A percentile compares a stretch with the other conserved stretches of the same genome.
These are phyloP conservation scores for Sipha flava DNA, from an alignment of 1,140 invertebrate species.

Conservation along the genomic window DNA sequence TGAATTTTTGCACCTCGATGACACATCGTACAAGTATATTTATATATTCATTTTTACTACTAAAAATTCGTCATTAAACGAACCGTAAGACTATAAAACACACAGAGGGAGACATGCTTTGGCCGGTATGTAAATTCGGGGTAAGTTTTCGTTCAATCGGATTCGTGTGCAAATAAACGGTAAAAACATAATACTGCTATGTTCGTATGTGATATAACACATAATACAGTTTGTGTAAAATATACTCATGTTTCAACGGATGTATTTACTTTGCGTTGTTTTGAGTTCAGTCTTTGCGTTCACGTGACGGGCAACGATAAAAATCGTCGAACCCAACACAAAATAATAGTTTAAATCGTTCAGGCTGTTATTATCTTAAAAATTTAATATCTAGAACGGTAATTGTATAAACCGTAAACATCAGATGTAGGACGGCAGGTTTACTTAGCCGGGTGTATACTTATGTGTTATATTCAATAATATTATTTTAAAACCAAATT, in stretches of 20 bases:
- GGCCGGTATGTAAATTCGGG: not conserved
- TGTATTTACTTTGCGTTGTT: not conserved
- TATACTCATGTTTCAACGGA: not conserved
- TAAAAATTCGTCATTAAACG: not conserved
- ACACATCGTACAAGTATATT: not conserved
- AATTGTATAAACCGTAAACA: not conserved
- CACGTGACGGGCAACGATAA: not conserved
- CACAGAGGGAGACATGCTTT: not conserved
- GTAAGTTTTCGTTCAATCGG: not conserved
- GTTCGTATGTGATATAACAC: no score
- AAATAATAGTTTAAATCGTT: not conserved
- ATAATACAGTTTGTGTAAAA: no score
- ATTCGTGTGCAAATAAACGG: no score
- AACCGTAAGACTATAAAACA: not conserved
- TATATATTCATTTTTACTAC: not conserved
- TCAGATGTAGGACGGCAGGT: not conserved
- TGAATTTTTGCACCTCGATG: conserved; percentile 16
- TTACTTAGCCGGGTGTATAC: not conserved
- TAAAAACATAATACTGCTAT: no score
- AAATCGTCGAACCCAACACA: not conserved
- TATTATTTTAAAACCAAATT: not conserved
- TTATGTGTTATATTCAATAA: not conserved
- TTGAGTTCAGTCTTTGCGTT: not conserved
- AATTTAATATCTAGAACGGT: not conserved
- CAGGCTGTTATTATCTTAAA: not conserved